Conservation (phyloP, 2,797 vertebrate genomes). For the Apogon talboti region DNA sequence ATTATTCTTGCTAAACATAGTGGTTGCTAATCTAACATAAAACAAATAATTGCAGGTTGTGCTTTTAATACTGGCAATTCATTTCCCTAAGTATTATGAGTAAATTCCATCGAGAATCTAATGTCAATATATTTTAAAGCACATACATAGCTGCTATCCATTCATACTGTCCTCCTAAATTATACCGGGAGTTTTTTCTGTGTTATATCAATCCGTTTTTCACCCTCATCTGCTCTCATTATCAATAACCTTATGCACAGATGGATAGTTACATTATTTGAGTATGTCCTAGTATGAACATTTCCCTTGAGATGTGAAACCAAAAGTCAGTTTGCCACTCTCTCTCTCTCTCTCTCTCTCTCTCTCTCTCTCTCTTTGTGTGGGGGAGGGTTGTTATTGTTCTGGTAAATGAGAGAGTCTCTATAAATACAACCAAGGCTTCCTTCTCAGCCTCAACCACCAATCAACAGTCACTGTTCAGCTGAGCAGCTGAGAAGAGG, state of each 20-base stretch:
- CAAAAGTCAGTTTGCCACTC: conserved; percentile 70
- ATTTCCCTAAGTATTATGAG: conserved; percentile 1
- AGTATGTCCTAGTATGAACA: conserved; percentile 39
- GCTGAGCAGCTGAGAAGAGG: conserved; percentile 73
- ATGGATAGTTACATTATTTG: conserved; percentile 19
- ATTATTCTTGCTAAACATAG: background rate
- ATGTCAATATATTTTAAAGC: background rate
- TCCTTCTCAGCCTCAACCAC: conserved; percentile 79
- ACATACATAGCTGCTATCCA: background rate
- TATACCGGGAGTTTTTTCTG: background rate
- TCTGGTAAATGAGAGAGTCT: conserved; percentile 84
- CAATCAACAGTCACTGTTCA: conserved; percentile 78
- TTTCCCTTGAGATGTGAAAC: conserved; percentile 67
- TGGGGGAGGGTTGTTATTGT: conserved; percentile 83
- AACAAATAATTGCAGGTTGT: background rate
- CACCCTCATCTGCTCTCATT: background rate
- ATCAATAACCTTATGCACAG: background rate
- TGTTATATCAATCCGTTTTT: conserved; percentile 13
- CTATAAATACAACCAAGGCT: conserved; percentile 85
- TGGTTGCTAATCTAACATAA: background rate
- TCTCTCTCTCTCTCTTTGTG: conserved; percentile 58
- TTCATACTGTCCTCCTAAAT: background rate
- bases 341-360: conserved; percentile 52
- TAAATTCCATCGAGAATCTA: no score
- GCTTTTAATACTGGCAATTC: background rate